Evolutionary conservation across 2,797 vertebrate genomes (phyloP).

Genomic region (Semotilus atromaculatus): DNA sequence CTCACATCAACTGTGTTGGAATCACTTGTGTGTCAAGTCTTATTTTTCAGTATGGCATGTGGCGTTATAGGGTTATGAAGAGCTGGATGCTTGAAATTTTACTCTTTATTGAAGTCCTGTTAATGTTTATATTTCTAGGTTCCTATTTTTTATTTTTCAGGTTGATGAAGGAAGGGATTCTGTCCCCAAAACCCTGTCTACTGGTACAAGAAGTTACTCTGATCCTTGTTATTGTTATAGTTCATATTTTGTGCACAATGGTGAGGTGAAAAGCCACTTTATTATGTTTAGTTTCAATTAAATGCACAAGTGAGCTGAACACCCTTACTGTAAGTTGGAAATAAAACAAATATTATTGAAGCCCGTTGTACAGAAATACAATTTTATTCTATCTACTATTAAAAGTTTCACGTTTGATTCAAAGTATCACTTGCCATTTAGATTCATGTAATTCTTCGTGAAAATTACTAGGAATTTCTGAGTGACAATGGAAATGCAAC

Average conservation of each 20-base stretch:
- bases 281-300: too few species aligned
- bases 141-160: neutral
- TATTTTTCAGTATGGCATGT: neutral
- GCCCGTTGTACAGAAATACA: neutral
- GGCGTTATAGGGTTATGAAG: neutral
- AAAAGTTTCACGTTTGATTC: neutral
- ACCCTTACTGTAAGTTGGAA: neutral
- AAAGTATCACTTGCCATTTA: neutral
- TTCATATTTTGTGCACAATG: neutral
- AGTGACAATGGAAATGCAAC: neutral
- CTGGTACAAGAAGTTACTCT: neutral
- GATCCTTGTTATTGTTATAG: neutral
- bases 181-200: neutral
- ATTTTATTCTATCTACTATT: neutral
- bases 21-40: neutral
- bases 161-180: neutral
- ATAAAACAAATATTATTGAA: neutral
- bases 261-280: too few species aligned
- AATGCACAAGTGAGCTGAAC: neutral
- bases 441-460: neutral
- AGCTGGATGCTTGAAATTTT: neutral
- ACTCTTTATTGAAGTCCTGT: neutral
- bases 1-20: neutral
- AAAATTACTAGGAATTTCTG: neutral
- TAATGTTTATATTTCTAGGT: neutral